Base-by-base conservation (phyloP, 1,140 invertebrate genomes). In the Calliopsis andreniformis region DNA sequence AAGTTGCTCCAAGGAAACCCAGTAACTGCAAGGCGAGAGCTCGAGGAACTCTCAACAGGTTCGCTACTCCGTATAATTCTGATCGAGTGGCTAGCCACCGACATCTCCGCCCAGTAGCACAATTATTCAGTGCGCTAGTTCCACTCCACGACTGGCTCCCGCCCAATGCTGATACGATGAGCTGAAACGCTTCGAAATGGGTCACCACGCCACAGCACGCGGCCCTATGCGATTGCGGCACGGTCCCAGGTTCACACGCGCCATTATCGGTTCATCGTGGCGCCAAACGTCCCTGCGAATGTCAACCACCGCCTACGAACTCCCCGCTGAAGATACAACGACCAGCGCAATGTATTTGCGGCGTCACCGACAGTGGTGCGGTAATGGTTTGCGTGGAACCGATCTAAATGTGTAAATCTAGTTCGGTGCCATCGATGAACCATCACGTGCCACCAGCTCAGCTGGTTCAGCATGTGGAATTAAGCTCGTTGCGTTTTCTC, bases 331-430 rank as follows among this genome's bases (percentile, higher is more conserved):
- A 64, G 70, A 72, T 72, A 35, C 28, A n/a, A n/a, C 42, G 35
- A 28, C 64, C 51, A 72, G 53, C 53, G 59, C 61, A 32, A 64
- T 30, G 45, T 45, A 39, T 62, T 71, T 63, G 43, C 10, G 39
- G 56, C 49, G 56, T 32, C 70, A 25, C 59, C 14, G 35, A 25
- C 61, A 32, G n/a, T 23, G 47, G 59, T 28, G 20, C 59, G 51
- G 53, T 72, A 72, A 64, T 64, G 70, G 70, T 39, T 51, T 63
- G 59, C 16, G 70, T 72, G 47, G 18, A 64, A 72, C 70, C 70
- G 25, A 72, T 53, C 70, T 64, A 72, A 72, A 72, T 72, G 70
- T 64, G 59, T 55, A 55, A 72, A 72, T 63, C 70, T 64, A 20
- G 63, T 72, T 43, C 30, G 59, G n/a, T n/a, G 62, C 28, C 25